A percentile compares a stretch with the other conserved stretches of the same genome.
Evolutionary conservation across 2,113 vertebrate species (phyloP).

Genomic region (Danio rerio): GRCz12tu NC_133194.1:16429501-16430000

Average conservation of each 20-base stretch:
- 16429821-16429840: no score
- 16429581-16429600: conserved; percentile 78
- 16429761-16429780: not conserved
- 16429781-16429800: no score
- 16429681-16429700: not conserved
- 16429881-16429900: no score
- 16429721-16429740: not conserved
- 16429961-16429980: no score
- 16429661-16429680: conserved; percentile 40
- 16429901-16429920: no score
- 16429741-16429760: not conserved
- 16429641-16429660: not conserved
- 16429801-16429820: no score
- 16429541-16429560: conserved; percentile 64
- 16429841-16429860: no score
- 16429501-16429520: conserved; percentile 73
- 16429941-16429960: no score
- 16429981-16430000: no score
- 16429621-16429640: conserved; percentile 68
- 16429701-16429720: not conserved
- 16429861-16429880: no score
- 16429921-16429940: no score
- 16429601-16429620: conserved; percentile 85
- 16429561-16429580: conserved; percentile 68
- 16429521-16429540: conserved; percentile 63